Base-by-base conservation (phyloP, 1,140 invertebrate genomes). In the Macrobrachium nipponense region DNA sequence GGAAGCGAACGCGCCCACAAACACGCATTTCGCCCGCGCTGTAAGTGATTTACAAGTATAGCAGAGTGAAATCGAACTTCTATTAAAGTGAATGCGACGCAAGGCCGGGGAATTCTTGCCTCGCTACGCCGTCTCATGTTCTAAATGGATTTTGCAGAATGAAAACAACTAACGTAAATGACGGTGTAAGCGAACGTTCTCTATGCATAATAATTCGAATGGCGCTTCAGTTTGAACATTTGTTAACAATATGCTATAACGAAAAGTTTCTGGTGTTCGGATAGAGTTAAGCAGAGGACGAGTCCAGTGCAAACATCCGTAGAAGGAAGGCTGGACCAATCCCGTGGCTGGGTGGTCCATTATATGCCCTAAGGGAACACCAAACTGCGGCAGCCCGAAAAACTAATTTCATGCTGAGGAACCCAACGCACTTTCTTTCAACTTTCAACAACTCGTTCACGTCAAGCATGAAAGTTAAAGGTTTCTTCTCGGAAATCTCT, bases 361-460 rank as follows among this genome's bases (percentile, higher is more conserved):
- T 85, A 85, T 85, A 85, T 79, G 83, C 83, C 83, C 83, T 85
- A 61, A 43, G 83, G 83, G 83, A 85, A 43, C 75, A 27, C 83
- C 83, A 85, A 85, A 85, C 83, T 85, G 83, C 83, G 83, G 83
- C 75, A 75, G 83, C 75, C 76, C 83, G 75, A 85, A 85, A 85
- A 85, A 85, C 75, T 85, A 85, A 85, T 85, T 85, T 85, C 83
- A 85, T 85, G 83, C 75, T 79, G 83, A 79, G 83, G 83, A 79
- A 79, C 75, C 83, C 75, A 60, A 68, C 83, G 83, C 83, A 85
- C 83, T 85, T 85, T 85, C 83, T 85, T 85, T 85, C 83, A 85
- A 85, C 83, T 85, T 85, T 85, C 83, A 85, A 85, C 83, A 85
- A 85, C 83, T 85, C 83, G 83, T 85, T 85, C 83, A 79, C 76